Evolutionary conservation across 2,888 invertebrate species (phyloP), one percentile per base, ranked within the genome.

Genomic region (Nebria brevicollis): DNA sequence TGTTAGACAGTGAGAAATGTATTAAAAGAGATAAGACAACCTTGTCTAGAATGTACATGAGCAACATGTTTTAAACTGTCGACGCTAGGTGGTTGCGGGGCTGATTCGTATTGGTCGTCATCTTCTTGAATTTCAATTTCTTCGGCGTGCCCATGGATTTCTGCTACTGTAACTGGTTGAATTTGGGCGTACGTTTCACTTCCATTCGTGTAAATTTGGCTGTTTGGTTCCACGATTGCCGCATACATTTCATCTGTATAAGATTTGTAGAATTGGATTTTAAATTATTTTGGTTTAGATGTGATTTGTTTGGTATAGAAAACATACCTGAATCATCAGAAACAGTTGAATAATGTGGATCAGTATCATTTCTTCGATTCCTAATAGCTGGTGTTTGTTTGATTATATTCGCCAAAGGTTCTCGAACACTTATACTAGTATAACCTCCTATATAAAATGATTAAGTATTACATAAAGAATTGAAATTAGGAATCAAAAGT

Each of bases 111-210:
- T 66, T 87, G 83, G 20, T 85, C 83, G 79, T 87, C 87, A 76
- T 89, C 89, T 25, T 88, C 84, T 26, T 82, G 84, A 15, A 82
- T 83, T 26, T 83, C 84, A 42, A 83, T 72, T 15, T 76, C 78
- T n/a, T 87, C 85, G 66, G 85, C 83, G 83, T 88, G 72, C 26
- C 73, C 72, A 76, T 83, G 88, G 11, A 88, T 85, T 84, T 88
- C 89, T 5, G 86, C 88, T 3, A 88, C 88, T 0, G 87, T 87
- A 42, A 86, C 88, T 82, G 94, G 93, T 83, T 93, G 93, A 84
- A 96, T 96, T 89, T 95, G 95, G 77, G 96, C 96, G 88, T 96
- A 96, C 1, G 96, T 96, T 88, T 96, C 96, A 75, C 96, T 96
- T 1, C 95, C 96, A 85, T 94, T 94, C 54, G 13, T 54, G 88